Evolutionary conservation across 2,113 vertebrate genomes (phyloP).

Genomic region (Laticauda laticaudata): DNA sequence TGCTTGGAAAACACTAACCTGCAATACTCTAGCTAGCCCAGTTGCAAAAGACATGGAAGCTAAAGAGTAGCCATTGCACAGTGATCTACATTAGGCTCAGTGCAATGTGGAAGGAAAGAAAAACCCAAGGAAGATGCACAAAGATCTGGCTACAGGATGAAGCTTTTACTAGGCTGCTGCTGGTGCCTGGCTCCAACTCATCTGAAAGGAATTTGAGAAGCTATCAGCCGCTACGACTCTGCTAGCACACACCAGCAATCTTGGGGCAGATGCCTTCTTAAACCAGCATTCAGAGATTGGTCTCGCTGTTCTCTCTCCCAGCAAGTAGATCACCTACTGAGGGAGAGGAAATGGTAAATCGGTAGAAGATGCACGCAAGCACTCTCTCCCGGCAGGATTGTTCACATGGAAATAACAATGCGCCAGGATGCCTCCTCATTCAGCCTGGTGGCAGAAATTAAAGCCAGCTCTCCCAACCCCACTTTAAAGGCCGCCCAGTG

Average conservation of each 20-base stretch:
- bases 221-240: background rate
- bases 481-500: background rate
- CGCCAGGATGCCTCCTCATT: background rate
- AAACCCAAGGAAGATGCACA: background rate
- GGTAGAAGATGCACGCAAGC: background rate
- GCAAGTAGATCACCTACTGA: background rate
- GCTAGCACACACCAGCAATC: background rate
- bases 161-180: background rate
- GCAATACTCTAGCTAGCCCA: slow-evolving; percentile 1
- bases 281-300: background rate
- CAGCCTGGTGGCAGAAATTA: background rate
- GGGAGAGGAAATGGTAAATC: background rate
- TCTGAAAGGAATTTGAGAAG: background rate
- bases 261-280: background rate
- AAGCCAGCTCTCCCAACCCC: background rate
- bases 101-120: background rate
- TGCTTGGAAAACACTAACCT: slow-evolving; percentile 8
- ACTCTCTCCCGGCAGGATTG: background rate
- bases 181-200: background rate
- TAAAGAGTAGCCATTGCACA: background rate
- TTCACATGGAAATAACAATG: background rate
- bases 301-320: background rate
- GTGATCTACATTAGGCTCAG: slow-evolving; percentile 1
- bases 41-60: background rate
- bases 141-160: background rate